Base-by-base conservation (phyloP, 1,140 invertebrate genomes). In the Saxidomus purpurata region DNA sequence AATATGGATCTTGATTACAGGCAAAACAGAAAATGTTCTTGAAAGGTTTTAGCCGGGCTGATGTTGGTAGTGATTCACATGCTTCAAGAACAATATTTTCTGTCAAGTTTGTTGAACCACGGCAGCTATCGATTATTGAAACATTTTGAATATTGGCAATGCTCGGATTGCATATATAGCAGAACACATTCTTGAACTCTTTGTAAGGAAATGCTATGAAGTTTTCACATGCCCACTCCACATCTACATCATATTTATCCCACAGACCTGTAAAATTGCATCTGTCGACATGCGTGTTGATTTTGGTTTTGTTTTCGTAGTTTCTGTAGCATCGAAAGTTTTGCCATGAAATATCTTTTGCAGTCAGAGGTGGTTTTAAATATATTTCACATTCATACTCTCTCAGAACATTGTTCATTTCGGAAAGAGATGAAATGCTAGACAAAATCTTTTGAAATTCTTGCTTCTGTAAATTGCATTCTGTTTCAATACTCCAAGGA, bases 231-330 rank as follows among this genome's bases (percentile, higher is more conserved):
- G 63, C 63, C 63, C 63, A 69, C 2, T 31, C 28, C 3, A 69
- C 31, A 25, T 69, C 63, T 4, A 4, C 63, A 19, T 69, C 31
- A 69, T 69, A 69, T 9, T 2, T 3, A 3, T 17, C 36, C 71
- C 71, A 76, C 11, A 76, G 22, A 40, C 71, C 71, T 40, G 43
- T 76, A 43, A 76, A 6, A 28, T 76, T 76, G 71, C 71, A 76
- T 67, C 6, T 67, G 61, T 17, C 31, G 11, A 67, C 61, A 17
- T 43, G 15, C 15, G 15, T 43, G 15, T 15, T 43, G 43, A 8
- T 15, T 4, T 15, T 43, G 15, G 4, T 8, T 43, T 43, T 4
- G 15, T 43, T 4, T 15, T 8, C 15, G 43, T 15, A n/a, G n/a
- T n/a, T n/a, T n/a, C n/a, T n/a, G n/a, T n/a, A 8, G 43, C 43